Evolutionary conservation across 53 echinoderm and acorn worm genomes (phyloP).

Genomic region (Antedon mediterranea): DNA sequence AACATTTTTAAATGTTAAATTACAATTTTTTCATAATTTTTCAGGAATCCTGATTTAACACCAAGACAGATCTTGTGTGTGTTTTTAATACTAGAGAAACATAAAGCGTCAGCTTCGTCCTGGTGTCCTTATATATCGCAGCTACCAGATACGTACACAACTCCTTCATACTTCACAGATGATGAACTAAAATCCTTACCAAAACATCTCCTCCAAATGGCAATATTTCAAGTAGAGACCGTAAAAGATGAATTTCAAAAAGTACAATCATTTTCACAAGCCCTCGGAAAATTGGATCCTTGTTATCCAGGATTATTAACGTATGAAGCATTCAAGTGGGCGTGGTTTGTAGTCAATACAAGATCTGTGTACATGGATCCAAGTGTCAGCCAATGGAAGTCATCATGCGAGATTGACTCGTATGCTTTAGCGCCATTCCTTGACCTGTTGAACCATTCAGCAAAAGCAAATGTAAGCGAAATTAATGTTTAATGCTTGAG

Average conservation of each 20-base stretch:
- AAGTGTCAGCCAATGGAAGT: background rate
- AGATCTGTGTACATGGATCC: constrained; percentile 58
- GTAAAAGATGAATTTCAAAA: constrained; percentile 28
- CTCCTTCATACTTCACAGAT: constrained; percentile 42
- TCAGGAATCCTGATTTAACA: constrained; percentile 9
- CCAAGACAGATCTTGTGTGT: constrained; percentile 42
- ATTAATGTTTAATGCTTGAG: too few relatives aligned
- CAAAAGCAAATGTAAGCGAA: constrained; percentile 52
- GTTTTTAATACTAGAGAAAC: constrained; percentile 51
- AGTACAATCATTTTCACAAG: constrained; percentile 22
- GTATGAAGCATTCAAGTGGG: constrained; percentile 56
- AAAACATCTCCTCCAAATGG: background rate
- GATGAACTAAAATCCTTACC: constrained; percentile 36
- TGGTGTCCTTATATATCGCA: constrained; percentile 55
- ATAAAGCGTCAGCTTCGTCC: constrained; percentile 33
- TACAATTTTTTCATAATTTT: background rate
- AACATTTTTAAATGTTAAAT: background rate
- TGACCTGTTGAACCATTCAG: constrained; percentile 82
- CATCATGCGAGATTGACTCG: constrained; percentile 16
- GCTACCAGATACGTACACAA: constrained; percentile 49
- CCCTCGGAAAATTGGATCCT: constrained; percentile 16
- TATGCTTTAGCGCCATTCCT: constrained; percentile 69
- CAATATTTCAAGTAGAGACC: constrained; percentile 14
- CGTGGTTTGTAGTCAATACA: constrained; percentile 81
- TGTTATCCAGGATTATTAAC: constrained; percentile 6